Base-by-base conservation (phyloP, 2,888 invertebrate species). In the Epirrhoe tristata region DNA sequence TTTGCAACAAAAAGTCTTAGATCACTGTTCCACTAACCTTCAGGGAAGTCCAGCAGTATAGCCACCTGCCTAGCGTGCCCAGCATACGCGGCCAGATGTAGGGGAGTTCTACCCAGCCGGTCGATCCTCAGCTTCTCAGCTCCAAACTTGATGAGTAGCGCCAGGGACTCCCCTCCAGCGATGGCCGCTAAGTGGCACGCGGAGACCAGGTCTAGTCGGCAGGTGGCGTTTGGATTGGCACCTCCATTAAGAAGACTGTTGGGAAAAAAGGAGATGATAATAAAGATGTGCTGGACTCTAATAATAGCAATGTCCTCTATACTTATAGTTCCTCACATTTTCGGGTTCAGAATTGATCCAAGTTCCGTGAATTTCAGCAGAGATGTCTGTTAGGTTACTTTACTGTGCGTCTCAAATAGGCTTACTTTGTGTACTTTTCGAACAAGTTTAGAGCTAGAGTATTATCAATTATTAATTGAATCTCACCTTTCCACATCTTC, bases 141-240 rank as follows among this genome's bases (percentile, higher is more conserved):
- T 4, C 93, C 93, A 50, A 83, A 84, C 74, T 90, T 88, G 60
- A 94, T 73, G 50, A 94, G 87, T 1, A 90, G 75, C 0, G 79
- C 72, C 1, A 94, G 76, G 6, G 94, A 82, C 12, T 90, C 89
- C 0, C 86, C 86, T 0, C 93, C 94, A 0, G 63, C 69, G 3
- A 93, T 70, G 0, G 94, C 94, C 0, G 94, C 94, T 14, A 86
- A 58, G 74, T 94, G 94, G 67, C 93, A 88, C 0, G 93, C 93
- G 0, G 94, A 91, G 0, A 94, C 86, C 12, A 88, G 76, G 58
- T 83, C 87, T 6, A 87, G 67, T 0, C 92, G 88, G 64, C 94
- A 94, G 52, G 93, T 93, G 7, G 94, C 93, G 70, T 94, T 93
- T 0, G 91, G 88, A 63, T 89, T 93, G 0, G 94, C 94, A 0